phyloP scores from a whole-genome alignment of 2,888 invertebrate species.

The Caenorhabditis panamensis region DNA sequence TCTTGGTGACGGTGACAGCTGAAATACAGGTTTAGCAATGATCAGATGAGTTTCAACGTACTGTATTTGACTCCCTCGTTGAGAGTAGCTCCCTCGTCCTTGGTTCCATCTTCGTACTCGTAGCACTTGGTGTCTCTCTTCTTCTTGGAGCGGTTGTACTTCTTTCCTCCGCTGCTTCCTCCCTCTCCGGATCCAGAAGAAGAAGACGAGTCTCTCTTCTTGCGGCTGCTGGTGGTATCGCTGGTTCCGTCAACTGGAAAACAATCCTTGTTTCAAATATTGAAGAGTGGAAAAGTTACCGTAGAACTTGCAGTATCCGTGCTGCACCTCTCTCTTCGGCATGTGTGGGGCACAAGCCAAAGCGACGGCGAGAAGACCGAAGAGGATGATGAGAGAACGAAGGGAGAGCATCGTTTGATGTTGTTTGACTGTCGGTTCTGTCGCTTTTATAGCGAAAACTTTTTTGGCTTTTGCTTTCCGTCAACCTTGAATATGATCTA shows the following conservation, averaged over 20 bases:
- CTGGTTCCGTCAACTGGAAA: conserved; percentile 46
- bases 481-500: conserved; percentile 39
- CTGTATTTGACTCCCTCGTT: conserved; percentile 36
- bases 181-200: conserved; percentile 35
- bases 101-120: conserved; percentile 54
- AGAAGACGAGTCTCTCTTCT: conserved; percentile 30
- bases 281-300: conserved; percentile 5
- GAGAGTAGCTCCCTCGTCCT: conserved; percentile 50
- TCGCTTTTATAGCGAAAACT: conserved; percentile 32
- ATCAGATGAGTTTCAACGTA: neutral
- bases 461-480: conserved; percentile 4
- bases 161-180: conserved; percentile 21
- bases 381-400: conserved; percentile 35
- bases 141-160: conserved; percentile 50
- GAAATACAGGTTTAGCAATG: neutral
- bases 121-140: conserved; percentile 45
- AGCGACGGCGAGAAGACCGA: conserved; percentile 32
- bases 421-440: neutral
- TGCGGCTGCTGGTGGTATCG: conserved; percentile 24
- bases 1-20: conserved; percentile 45
- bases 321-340: conserved; percentile 43
- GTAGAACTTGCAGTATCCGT: conserved; percentile 49
- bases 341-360: conserved; percentile 48
- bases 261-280: neutral
- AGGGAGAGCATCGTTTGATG: conserved; percentile 46